These are phyloP conservation scores for Microctonus aethiopoides DNA, from an alignment of 2,888 invertebrate species.

Conservation along the genomic window DNA sequence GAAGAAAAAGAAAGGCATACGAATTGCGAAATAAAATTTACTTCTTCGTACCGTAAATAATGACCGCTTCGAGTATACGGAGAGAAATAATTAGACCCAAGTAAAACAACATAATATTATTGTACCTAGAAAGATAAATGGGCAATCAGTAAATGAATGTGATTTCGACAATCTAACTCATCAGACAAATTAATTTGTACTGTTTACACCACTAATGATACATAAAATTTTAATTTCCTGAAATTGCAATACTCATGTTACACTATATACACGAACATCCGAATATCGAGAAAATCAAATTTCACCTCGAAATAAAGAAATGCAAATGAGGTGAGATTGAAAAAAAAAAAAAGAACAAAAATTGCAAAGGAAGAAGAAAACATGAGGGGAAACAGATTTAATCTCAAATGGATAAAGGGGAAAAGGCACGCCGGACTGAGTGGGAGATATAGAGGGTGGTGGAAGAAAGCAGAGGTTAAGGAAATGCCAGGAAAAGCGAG, in stretches of 20 bases:
- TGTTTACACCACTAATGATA: background rate
- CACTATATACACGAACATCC: too few species aligned
- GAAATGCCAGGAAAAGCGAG: conserved; percentile 41
- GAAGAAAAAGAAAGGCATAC: background rate
- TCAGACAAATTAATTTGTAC: background rate
- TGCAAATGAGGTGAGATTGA: background rate
- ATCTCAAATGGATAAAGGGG: conserved; percentile 27
- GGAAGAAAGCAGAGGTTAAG: conserved; percentile 18
- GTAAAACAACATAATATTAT: background rate
- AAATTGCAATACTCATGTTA: too few species aligned
- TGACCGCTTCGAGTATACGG: background rate
- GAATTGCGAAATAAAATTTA: conserved; percentile 7
- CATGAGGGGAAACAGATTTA: conserved; percentile 25
- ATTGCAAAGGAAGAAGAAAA: background rate
- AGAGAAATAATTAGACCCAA: background rate
- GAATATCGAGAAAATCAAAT: conserved; percentile 1
- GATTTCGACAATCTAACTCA: background rate
- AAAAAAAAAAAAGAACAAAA: background rate
- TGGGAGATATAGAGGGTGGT: background rate
- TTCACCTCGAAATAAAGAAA: background rate
- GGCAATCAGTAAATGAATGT: background rate
- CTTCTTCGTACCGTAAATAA: conserved; percentile 14
- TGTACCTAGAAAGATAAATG: background rate
- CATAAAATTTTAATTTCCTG: too few species aligned
- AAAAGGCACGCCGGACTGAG: background rate